Evolutionary conservation across 2,888 invertebrate species (phyloP), one percentile per base, ranked within the genome.

Genomic region (Drosophila demipolita): DNA sequence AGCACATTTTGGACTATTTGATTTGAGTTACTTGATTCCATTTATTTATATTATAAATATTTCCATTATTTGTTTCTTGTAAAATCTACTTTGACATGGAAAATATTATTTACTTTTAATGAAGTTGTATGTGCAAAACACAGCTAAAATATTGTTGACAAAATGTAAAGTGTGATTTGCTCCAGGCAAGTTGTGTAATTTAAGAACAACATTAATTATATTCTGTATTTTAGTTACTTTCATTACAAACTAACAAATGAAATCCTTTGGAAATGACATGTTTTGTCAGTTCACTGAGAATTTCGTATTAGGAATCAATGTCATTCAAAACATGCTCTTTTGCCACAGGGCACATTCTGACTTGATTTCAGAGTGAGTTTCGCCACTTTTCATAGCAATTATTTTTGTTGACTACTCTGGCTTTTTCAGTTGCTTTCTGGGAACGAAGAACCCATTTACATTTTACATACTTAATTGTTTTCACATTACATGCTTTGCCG

Each of bases 391-490:
- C 36, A 36, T 23, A 49, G 54, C 32, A 23, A 36, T 38, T n/a
- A 52, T 32, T 29, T 17, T 36, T 45, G 67, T 6, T 15, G 40
- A 36, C 33, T 59, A 38, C 35, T 36, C 32, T 1, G 48, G 33
- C 15, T 48, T 57, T 35, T 52, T 15, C 17, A 7, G 23, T 8
- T 48, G 32, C 36, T 20, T 49, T 40, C 26, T 20, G 52, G 52
- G 38, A 29, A 15, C 32, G 23, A 35, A 36, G n/a, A 48, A 48
- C 69, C 66, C 71, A 89, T 84, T 84, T 84, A 59, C 88, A 84
- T 87, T 65, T 87, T 80, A 80, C 84, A 87, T 84, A 84, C 85
- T 85, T 85, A 85, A 85, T 85, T 85, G 85, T 89, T 84, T 89
- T 75, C 78, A 42, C 82, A 84, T 82, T 82, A 89, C 72, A 68